Evolutionary conservation across 2,797 vertebrate genomes (phyloP), one percentile per base, ranked within the genome.

Genomic region (Mormyrus proboscirostris): DNA sequence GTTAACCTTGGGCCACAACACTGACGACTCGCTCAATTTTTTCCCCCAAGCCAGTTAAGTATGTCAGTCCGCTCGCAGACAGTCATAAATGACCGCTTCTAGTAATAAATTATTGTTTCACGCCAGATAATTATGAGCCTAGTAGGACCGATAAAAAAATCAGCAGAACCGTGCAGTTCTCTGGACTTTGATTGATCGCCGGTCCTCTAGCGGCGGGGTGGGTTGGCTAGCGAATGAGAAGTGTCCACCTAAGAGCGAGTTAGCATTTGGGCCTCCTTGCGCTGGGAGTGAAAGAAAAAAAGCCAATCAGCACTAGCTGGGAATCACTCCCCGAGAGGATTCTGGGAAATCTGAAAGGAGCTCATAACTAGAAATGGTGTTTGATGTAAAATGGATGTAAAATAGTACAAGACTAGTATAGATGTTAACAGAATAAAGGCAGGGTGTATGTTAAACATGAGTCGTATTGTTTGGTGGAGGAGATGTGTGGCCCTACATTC

Each of bases 111-210:
- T 53, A 86, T 49, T 41, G 51, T 55, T 55, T 86, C 50, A 51
- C 8, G 49, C 29, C 50, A 55, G 29, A 50, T 55, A 86, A 86
- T 86, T 55, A 41, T 33, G 85, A 55, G 50, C 50, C 51, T 55
- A 55, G 85, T 33, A 33, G 51, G 29, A 29, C 47, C 51, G 38
- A 55, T 86, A 53, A 86, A 86, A 85, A 86, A 86, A 57, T 55
- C 50, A 55, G 85, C 85, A 86, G 85, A 86, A 86, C 29, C 10
- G 49, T 53, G 85, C 25, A 84, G 47, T 84, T 84, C 47, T 50
- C 19, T 9, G 47, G 50, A 55, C 29, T 25, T 19, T 86, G 85
- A 86, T 55, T 86, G 85, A 55, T 33, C 5, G 12, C 19, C 22
- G 9, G 85, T 57, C 12, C 51, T 51, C 9, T 16, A 25, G 82